phyloP scores from a whole-genome alignment of 2,113 vertebrate genomes.

The Nibea coibor region DNA sequence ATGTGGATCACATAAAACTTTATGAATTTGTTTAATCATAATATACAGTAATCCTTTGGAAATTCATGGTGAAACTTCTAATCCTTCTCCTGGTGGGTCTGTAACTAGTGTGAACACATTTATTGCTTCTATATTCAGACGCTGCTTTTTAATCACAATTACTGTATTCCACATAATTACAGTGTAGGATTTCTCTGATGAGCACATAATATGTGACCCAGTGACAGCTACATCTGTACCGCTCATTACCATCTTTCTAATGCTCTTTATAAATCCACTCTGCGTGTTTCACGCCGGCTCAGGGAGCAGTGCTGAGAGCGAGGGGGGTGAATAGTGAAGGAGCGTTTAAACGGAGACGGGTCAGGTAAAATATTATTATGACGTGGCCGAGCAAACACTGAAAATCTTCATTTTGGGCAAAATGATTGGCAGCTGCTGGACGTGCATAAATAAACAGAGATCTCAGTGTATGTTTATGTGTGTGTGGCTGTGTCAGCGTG shows the following conservation, averaged over 20 bases:
- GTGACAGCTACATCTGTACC: constrained; percentile 25
- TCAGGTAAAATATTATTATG: constrained; percentile 65
- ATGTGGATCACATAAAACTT: not conserved
- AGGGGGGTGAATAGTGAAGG: constrained; percentile 22
- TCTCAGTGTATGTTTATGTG: constrained; percentile 40
- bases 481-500: constrained; percentile 31
- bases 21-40: not conserved
- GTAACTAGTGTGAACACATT: not conserved
- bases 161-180: constrained; percentile 17
- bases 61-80: not conserved
- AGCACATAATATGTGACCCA: constrained; percentile 1
- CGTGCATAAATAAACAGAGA: constrained; percentile 71
- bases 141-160: constrained; percentile 13
- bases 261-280: constrained; percentile 20
- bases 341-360: constrained; percentile 41
- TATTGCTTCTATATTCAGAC: not conserved
- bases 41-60: not conserved
- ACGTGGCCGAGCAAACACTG: constrained; percentile 54
- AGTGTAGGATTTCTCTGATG: not conserved
- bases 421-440: constrained; percentile 77
- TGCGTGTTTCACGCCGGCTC: constrained; percentile 12
- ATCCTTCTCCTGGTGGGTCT: not conserved
- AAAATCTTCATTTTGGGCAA: constrained; percentile 39
- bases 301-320: constrained; percentile 8
- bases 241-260: constrained; percentile 28